Base-by-base conservation (phyloP, 2,888 invertebrate genomes). In the Pilophorus perplexus region DNA sequence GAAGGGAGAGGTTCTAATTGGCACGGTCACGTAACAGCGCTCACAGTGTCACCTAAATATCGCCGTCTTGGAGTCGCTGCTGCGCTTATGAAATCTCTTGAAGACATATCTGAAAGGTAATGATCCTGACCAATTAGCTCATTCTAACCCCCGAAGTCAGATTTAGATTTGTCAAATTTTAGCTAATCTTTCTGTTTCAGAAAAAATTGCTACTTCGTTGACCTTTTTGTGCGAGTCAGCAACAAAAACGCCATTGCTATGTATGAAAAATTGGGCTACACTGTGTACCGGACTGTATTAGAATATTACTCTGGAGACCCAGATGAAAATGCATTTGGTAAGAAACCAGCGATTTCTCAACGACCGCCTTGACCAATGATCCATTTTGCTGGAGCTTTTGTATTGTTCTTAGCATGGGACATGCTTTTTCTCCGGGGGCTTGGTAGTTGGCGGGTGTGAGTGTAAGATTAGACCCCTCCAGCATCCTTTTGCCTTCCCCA, bases 11-110 rank as follows among this genome's bases (percentile, higher is more conserved):
- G 89, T 57, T 94, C 96, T 73, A 90, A 94, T 75, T 99, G 96
- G 96, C 99, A 99, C 81, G 99, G 99, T 0, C 99, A 99, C 80
- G 98, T 99, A 8, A 99, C 99, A 44, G 98, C 98, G 1, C 80
- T 99, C 37, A 96, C 96, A 4, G 96, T 99, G 1, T 92, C 96
- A 3, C 94, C 96, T 1, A 91, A 93, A 75, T 98, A 90, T 75
- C 82, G 99, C 74, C 83, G 98, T 71, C 79, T 97, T 10, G 96
- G 96, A 1, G 80, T 99, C 60, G 98, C 97, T 38, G 93, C 89
- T 3, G 88, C 89, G 60, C 81, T 99, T 48, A 99, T 99, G 95
- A 89, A 86, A 74, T 90, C 89, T 73, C 79, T 99, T 54, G 99
- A 99, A 80, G 90, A 93, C 76, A 89, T 95, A 66, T 98, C 98